Conservation (phyloP, 2,113 vertebrate genomes). For the human (Homo sapiens) region DNA sequence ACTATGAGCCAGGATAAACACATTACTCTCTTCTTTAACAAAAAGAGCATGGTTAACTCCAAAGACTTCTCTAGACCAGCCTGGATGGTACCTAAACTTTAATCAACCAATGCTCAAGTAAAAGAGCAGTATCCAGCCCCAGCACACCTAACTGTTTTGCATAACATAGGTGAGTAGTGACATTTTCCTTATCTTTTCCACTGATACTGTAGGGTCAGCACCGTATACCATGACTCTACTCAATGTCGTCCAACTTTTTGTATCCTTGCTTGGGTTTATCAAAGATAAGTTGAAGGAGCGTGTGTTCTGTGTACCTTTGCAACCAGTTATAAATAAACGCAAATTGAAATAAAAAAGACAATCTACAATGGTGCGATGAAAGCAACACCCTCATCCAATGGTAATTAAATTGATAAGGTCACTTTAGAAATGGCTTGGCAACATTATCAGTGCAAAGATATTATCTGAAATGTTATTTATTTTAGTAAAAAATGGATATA, state of each 20-base stretch:
- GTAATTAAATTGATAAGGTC: not conserved
- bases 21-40: not conserved
- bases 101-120: not conserved
- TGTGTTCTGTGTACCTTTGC: not conserved
- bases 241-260: not conserved
- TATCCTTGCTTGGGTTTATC: not conserved
- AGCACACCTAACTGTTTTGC: not conserved
- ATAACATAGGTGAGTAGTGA: not conserved
- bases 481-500: conserved; percentile 31
- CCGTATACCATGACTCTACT: not conserved
- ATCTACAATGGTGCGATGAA: not conserved
- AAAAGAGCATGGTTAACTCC: not conserved
- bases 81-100: not conserved
- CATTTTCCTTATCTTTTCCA: not conserved
- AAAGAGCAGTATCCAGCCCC: not conserved
- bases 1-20: not conserved
- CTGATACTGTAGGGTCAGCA: not conserved
- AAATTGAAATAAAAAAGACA: not conserved
- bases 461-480: conserved; percentile 16
- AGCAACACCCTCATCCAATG: not conserved
- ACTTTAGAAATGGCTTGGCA: conserved; percentile 13
- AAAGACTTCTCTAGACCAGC: not conserved
- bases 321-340: not conserved
- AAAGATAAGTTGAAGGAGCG: not conserved
- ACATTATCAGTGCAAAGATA: not conserved